Conservation (phyloP, 1,140 invertebrate species). For the Zaprionus inermis region DNA sequence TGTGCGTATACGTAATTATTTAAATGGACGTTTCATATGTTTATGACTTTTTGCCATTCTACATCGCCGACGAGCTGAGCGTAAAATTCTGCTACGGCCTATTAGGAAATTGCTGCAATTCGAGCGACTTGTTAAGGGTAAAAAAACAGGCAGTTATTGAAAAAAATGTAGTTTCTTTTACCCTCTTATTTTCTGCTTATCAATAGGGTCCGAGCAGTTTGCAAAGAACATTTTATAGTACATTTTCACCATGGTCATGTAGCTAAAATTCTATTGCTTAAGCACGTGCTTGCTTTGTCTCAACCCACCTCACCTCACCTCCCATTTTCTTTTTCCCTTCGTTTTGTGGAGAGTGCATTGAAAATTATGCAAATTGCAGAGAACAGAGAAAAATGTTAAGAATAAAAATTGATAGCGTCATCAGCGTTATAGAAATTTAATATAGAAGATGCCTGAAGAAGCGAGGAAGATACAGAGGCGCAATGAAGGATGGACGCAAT, state of each 20-base stretch:
- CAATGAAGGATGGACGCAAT: conserved; percentile 48
- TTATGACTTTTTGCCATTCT: conserved; percentile 43
- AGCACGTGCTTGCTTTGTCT: conserved; percentile 23
- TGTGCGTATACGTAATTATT: conserved; percentile 39
- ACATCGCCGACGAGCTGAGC: conserved; percentile 11
- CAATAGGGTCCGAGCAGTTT: too few species aligned
- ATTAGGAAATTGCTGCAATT: conserved; percentile 54
- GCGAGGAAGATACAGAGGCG: conserved; percentile 12
- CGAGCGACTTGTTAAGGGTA: conserved; percentile 2
- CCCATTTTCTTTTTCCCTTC: background rate
- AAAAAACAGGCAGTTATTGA: too few species aligned
- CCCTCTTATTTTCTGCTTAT: too few species aligned
- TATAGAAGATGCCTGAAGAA: conserved; percentile 38
- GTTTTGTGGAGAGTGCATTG: conserved; percentile 45
- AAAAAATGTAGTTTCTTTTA: too few species aligned
- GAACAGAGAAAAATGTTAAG: conserved; percentile 16
- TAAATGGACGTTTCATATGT: conserved; percentile 67
- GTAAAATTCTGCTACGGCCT: conserved; percentile 30
- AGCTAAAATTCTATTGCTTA: conserved; percentile 38
- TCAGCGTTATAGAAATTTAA: conserved; percentile 67
- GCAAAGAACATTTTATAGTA: too few species aligned
- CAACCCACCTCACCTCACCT: background rate
- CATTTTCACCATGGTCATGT: conserved; percentile 7
- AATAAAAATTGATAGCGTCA: conserved; percentile 41
- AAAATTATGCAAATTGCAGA: conserved; percentile 74